Evolutionary conservation across 2,113 vertebrate genomes (phyloP).

Genomic region (Xyrauchen texanus): DNA sequence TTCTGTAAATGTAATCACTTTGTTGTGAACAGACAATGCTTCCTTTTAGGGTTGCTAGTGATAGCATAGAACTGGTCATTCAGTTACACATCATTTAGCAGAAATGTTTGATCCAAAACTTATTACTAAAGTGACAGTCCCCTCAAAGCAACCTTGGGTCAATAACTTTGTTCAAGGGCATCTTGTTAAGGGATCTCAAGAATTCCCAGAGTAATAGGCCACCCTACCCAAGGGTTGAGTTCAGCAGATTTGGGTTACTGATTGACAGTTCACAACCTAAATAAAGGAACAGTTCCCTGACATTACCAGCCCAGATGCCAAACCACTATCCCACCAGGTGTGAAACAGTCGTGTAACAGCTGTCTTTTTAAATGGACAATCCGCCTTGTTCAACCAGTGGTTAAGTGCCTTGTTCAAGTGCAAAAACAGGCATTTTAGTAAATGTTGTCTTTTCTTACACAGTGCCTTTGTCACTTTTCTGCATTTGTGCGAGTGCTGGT

Average conservation of each 20-base stretch:
- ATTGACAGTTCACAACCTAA: too few relatives aligned
- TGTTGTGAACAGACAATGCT: background rate
- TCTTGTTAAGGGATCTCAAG: background rate
- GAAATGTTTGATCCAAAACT: constrained; percentile 2
- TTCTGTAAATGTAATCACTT: background rate
- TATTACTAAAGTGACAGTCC: background rate
- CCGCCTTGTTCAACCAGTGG: too few relatives aligned
- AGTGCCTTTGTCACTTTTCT: constrained; percentile 26
- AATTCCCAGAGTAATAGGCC: background rate
- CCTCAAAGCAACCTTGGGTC: background rate
- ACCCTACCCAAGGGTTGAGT: background rate
- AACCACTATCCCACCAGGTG: too few relatives aligned
- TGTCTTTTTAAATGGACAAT: too few relatives aligned
- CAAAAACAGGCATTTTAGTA: too few relatives aligned
- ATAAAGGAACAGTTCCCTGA: too few relatives aligned
- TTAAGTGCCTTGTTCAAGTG: too few relatives aligned
- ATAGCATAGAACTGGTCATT: constrained; percentile 16
- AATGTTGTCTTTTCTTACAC: too few relatives aligned
- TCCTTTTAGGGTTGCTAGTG: background rate
- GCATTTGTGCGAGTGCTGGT: constrained; percentile 4
- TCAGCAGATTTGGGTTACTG: background rate
- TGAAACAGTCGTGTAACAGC: too few relatives aligned
- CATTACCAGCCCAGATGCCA: too few relatives aligned
- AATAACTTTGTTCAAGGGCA: constrained; percentile 26
- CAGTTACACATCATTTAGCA: constrained; percentile 19